These are phyloP conservation scores for Sylvia atricapilla DNA, from an alignment of 2,113 vertebrate species.

Conservation along the genomic window DNA sequence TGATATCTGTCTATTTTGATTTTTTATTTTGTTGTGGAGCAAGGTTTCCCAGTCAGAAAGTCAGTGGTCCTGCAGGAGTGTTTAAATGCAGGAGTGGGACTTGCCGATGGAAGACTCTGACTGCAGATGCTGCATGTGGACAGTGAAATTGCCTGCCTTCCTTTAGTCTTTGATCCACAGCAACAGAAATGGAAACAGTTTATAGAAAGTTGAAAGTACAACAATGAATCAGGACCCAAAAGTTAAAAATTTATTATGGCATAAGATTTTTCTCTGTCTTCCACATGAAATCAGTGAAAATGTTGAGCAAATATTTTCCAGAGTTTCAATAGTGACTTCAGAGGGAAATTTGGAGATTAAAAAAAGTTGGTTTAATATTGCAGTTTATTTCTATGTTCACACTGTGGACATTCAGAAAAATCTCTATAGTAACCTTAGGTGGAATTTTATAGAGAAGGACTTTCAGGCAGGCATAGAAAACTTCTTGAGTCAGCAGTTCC, in stretches of 20 bases:
- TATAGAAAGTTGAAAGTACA: background rate
- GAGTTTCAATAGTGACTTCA: background rate
- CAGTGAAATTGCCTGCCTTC: background rate
- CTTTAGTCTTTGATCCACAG: background rate
- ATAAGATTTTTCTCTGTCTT: background rate
- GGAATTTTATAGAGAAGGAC: background rate
- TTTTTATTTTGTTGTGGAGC: background rate
- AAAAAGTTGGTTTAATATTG: background rate
- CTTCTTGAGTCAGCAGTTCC: slow-evolving; percentile 12
- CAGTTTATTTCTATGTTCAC: background rate
- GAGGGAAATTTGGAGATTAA: background rate
- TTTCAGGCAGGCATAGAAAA: background rate
- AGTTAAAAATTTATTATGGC: background rate
- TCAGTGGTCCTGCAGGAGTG: background rate
- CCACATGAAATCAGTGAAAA: background rate
- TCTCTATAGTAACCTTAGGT: background rate
- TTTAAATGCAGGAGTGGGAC: background rate
- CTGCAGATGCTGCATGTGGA: background rate
- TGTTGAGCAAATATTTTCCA: background rate
- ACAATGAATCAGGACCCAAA: background rate
- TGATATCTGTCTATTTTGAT: background rate
- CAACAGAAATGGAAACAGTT: background rate
- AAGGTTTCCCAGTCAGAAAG: background rate
- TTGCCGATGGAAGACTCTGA: background rate
- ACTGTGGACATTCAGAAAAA: background rate